A percentile compares a stretch with the other conserved stretches of the same genome.
Evolutionary conservation across 1,140 invertebrate species (phyloP).

Genomic region (Drosophila littoralis): DNA sequence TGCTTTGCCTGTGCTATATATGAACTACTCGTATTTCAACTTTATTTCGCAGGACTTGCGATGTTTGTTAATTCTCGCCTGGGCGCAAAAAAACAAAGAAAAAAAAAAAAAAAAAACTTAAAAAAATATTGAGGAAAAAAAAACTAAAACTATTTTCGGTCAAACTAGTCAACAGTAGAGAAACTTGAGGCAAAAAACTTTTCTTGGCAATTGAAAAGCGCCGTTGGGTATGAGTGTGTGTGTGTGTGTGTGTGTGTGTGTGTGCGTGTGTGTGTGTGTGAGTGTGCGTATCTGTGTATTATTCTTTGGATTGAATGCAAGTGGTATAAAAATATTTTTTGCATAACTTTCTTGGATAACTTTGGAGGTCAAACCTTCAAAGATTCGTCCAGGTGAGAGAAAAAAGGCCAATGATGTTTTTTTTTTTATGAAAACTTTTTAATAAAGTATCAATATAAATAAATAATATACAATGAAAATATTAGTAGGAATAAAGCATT

Average conservation of each 20-base stretch:
- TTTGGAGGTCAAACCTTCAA: constrained; percentile 32
- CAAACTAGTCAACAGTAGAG: constrained; percentile 59
- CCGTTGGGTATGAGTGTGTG: constrained; percentile 33
- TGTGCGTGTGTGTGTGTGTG: constrained; percentile 21
- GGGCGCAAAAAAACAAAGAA: constrained; percentile 25
- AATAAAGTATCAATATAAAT: too few species aligned
- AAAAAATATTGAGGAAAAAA: background rate
- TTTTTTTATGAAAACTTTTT: background rate
- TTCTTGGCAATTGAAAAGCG: constrained; percentile 75
- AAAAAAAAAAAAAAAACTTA: background rate
- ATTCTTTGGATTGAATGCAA: constrained; percentile 59
- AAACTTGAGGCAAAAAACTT: constrained; percentile 73
- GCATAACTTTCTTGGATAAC: constrained; percentile 8
- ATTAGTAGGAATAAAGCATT: too few species aligned
- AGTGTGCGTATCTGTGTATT: too few species aligned
- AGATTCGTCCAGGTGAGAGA: constrained; percentile 21
- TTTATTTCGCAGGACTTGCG: constrained; percentile 57
- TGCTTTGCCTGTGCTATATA: constrained; percentile 11
- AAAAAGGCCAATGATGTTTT: background rate
- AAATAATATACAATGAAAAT: background rate
- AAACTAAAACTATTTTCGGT: constrained; percentile 43
- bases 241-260: constrained; percentile 1
- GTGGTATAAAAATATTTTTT: constrained; percentile 61
- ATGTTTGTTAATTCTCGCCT: constrained; percentile 76
- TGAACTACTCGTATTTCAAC: constrained; percentile 58